Percentiles rank a stretch among this genome's conserved stretches.
phyloP scores from a whole-genome alignment of 2,888 invertebrate species.

The Drosophila infuscata region DNA sequence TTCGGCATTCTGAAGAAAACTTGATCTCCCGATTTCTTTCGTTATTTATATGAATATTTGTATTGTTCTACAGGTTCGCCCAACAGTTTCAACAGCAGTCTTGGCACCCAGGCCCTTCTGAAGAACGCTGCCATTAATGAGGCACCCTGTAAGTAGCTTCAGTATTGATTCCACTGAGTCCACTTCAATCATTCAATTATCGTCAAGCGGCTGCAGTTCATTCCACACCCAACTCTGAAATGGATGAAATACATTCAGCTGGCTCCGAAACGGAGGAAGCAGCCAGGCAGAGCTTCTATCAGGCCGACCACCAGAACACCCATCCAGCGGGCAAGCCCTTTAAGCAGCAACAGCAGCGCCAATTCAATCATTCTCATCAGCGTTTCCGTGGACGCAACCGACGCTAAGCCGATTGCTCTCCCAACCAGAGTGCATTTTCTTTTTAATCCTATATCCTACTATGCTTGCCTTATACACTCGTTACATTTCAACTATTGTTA shows the following conservation, averaged over 20 bases:
- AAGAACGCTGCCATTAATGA: slow-evolving; percentile 43
- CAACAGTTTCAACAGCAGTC: slow-evolving; percentile 62
- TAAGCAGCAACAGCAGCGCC: slow-evolving; percentile 49
- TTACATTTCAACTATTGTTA: slow-evolving; percentile 52
- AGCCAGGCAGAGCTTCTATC: slow-evolving; percentile 26
- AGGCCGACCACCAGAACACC: slow-evolving; percentile 13
- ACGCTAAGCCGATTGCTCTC: slow-evolving; percentile 46
- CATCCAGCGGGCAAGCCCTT: slow-evolving; percentile 21
- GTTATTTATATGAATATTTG: neutral
- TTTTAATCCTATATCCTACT: slow-evolving; percentile 7
- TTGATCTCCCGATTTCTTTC: neutral
- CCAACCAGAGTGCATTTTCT: neutral
- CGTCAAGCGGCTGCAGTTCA: slow-evolving; percentile 44
- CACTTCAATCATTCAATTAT: neutral
- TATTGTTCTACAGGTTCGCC: slow-evolving; percentile 70
- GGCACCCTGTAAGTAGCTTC: slow-evolving; percentile 43
- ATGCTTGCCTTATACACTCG: slow-evolving; percentile 30
- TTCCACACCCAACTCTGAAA: slow-evolving; percentile 62
- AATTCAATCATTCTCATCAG: slow-evolving; percentile 60
- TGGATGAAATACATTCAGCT: slow-evolving; percentile 32
- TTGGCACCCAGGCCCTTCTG: slow-evolving; percentile 50
- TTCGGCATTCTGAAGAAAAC: neutral
- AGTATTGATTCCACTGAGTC: neutral
- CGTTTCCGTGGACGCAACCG: slow-evolving; percentile 76
- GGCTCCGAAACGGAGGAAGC: slow-evolving; percentile 31